Evolutionary conservation across 2,888 invertebrate species (phyloP), one percentile per base, ranked within the genome.

Genomic region (Nymphalis c-album): DNA sequence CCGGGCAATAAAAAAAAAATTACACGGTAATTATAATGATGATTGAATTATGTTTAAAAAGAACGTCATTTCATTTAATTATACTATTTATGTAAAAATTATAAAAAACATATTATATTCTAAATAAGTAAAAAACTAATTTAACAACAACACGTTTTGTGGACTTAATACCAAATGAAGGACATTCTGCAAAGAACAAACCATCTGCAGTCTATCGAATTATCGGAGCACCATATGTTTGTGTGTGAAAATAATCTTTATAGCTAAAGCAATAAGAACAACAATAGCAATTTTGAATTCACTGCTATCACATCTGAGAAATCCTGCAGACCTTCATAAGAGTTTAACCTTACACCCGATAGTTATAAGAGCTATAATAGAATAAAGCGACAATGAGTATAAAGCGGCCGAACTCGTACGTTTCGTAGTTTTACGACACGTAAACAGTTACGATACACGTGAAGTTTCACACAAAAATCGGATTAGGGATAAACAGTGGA

Each of bases 381-480:
- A 18, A 57, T 40, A 13, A 13, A 40, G 2, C 40, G 40, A 40
- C 13, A 13, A 40, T 35, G 4, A 10, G n/a, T 7, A 17, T 57
- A n/a, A 17, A n/a, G 31, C n/a, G n/a, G 31, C 31, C 31, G 35
- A 35, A 57, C 35, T 60, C 47, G 40, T 22, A 57, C 48, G 55
- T 40, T 61, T 16, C 40, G 4, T 40, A 57, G 40, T 65, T 69
- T 69, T 69, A 69, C 53, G 65, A 13, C 47, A 58, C 61, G 51
- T 65, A 58, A 65, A 69, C 57, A 35, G 53, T 65, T 62, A 65
- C 68, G 61, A 59, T 59, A 47, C 62, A 51, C 61, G 65, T 57
- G 47, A 58, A 58, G 51, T 61, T 62, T 53, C 65, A 53, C 65
- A 65, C 68, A 65, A 62, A 69, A 65, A 65, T 62, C 59, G 55